phyloP scores from a whole-genome alignment of 2,888 invertebrate species.

The Perizoma affinitatum region DNA sequence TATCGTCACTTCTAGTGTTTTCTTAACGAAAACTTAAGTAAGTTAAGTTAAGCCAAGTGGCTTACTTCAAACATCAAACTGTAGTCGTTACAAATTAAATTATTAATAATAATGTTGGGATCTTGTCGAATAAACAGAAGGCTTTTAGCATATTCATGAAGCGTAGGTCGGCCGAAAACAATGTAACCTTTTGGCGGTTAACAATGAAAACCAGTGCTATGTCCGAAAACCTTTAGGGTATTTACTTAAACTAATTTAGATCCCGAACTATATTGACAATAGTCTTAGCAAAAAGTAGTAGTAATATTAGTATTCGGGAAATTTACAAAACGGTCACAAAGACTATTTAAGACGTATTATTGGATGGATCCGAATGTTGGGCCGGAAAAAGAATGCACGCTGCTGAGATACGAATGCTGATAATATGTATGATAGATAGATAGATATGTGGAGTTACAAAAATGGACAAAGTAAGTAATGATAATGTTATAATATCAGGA shows the following conservation, averaged over 20 bases:
- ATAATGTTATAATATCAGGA: too few species aligned
- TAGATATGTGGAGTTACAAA: too few species aligned
- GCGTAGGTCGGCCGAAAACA: conserved; percentile 24
- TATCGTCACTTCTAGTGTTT: not conserved
- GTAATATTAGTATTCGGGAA: too few species aligned
- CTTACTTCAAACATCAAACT: conserved; percentile 13
- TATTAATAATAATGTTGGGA: conserved; percentile 30
- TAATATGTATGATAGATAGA: too few species aligned
- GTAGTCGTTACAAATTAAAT: conserved; percentile 23
- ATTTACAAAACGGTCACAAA: too few species aligned
- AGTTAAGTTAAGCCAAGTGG: too few species aligned
- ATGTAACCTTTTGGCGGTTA: conserved; percentile 27
- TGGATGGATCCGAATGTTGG: too few species aligned
- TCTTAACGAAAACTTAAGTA: not conserved
- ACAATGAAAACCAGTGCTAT: conserved; percentile 10
- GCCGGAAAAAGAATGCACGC: too few species aligned
- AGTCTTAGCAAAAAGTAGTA: not conserved
- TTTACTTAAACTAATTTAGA: conserved; percentile 7
- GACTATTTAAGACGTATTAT: too few species aligned
- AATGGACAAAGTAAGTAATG: too few species aligned
- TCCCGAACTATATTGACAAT: conserved; percentile 6
- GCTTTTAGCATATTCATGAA: conserved; percentile 41
- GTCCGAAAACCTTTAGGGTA: conserved; percentile 12
- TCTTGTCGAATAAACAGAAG: conserved; percentile 31
- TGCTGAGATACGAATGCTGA: too few species aligned